Percentiles rank a stretch among this genome's conserved stretches.
Evolutionary conservation across 2,888 invertebrate genomes (phyloP).

Genomic region (Luperina testacea): DNA sequence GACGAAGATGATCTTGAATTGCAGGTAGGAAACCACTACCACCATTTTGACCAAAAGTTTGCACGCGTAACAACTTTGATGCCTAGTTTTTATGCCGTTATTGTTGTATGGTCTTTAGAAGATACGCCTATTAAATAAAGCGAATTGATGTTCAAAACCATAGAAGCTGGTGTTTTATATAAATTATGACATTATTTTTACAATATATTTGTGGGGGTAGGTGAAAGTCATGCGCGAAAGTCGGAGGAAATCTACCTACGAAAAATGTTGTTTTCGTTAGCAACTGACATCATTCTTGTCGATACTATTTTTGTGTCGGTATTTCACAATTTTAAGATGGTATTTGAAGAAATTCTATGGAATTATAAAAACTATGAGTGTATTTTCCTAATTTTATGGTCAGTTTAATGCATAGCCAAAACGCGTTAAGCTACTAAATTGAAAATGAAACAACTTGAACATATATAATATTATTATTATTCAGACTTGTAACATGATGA

Average conservation of each 20-base stretch:
- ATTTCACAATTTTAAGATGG: not conserved
- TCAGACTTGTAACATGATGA: too few relatives aligned
- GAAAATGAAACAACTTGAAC: not conserved
- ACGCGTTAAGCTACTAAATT: accelerated
- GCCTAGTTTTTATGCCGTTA: not conserved
- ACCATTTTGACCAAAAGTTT: conserved; percentile 62
- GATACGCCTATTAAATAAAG: not conserved
- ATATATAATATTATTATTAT: not conserved
- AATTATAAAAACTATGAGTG: not conserved
- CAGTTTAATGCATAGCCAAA: not conserved
- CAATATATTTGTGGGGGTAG: conserved; percentile 44
- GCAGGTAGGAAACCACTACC: conserved; percentile 57
- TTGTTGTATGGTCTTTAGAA: not conserved
- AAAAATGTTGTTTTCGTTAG: conserved; percentile 2
- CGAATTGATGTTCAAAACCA: not conserved
- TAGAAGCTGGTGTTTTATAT: not conserved
- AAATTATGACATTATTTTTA: conserved; percentile 8
- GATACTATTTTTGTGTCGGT: not conserved
- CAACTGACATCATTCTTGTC: conserved; percentile 3
- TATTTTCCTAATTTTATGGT: not conserved
- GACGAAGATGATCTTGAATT: conserved; percentile 40
- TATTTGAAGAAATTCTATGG: not conserved
- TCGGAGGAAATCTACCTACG: conserved; percentile 29
- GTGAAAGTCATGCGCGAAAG: conserved; percentile 21
- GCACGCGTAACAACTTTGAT: conserved; percentile 12